Evolutionary conservation across 2,888 invertebrate species (phyloP).

Genomic region (Digitonthophagus gazella): DNA sequence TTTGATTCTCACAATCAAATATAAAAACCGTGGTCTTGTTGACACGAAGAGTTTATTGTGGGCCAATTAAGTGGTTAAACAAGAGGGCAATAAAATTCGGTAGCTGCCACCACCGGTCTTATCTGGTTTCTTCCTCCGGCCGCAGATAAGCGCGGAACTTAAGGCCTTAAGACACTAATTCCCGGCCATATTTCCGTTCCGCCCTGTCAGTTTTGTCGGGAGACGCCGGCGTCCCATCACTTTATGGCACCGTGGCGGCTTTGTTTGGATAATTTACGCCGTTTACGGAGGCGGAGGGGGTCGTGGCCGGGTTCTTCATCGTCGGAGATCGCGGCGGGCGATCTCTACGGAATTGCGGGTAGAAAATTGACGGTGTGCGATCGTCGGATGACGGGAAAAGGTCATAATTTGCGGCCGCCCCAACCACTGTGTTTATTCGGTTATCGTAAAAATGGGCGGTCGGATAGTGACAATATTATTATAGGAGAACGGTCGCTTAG

Average conservation of each 20-base stretch:
- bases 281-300: not conserved
- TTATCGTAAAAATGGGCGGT: not conserved
- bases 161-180: conserved; percentile 8
- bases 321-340: not conserved
- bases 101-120: not conserved
- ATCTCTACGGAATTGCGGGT: not conserved
- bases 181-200: conserved; percentile 10
- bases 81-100: conserved; percentile 1
- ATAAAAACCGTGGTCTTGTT: not conserved
- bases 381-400: not conserved
- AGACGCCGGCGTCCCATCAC: not conserved
- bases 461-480: not conserved
- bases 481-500: not conserved
- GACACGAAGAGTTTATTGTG: conserved; percentile 5
- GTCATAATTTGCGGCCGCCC: not conserved
- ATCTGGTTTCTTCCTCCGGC: not conserved
- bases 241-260: conserved; percentile 4
- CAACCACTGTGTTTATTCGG: not conserved
- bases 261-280: conserved; percentile 5
- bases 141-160: not conserved
- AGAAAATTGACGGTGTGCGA: not conserved
- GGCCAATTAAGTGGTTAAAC: not conserved
- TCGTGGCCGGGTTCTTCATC: not conserved
- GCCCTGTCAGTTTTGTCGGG: conserved; percentile 1
- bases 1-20: too few relatives aligned